phyloP scores from a whole-genome alignment of 2,888 invertebrate species.

The Carterocephalus palaemon region DNA sequence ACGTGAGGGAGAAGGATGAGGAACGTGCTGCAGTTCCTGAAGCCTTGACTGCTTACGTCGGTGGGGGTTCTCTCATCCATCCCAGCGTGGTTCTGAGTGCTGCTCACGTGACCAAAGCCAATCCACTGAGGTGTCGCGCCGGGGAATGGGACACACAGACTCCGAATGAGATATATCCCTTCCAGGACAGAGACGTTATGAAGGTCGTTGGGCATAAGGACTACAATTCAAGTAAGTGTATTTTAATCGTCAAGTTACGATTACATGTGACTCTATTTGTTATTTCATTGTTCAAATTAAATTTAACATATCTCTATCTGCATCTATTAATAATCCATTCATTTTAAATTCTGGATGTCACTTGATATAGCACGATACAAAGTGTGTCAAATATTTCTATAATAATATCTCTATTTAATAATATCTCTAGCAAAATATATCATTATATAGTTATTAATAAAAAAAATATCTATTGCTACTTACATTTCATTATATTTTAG shows the following conservation, averaged over 20 bases:
- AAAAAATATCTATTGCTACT: neutral
- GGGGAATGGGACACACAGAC: slow-evolving; percentile 92
- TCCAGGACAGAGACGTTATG: slow-evolving; percentile 83
- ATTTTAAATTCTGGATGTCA: too few relatives aligned
- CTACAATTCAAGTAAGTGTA: slow-evolving; percentile 49
- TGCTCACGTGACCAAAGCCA: slow-evolving; percentile 83
- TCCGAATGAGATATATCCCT: slow-evolving; percentile 81
- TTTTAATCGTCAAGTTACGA: too few relatives aligned
- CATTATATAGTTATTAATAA: neutral
- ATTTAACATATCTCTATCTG: too few relatives aligned
- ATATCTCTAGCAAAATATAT: neutral
- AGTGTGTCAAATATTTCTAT: too few relatives aligned
- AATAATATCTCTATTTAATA: too few relatives aligned
- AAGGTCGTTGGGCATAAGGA: slow-evolving; percentile 78
- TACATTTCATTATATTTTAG: slow-evolving; percentile 35
- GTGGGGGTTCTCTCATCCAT: slow-evolving; percentile 89
- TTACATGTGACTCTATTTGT: too few relatives aligned
- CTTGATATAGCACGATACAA: too few relatives aligned
- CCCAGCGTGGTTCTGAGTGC: slow-evolving; percentile 87
- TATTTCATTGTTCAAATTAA: too few relatives aligned
- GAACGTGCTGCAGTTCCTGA: too few relatives aligned
- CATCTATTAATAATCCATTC: too few relatives aligned
- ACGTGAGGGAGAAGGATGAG: too few relatives aligned
- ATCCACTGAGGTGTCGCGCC: slow-evolving; percentile 68
- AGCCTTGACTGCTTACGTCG: slow-evolving; percentile 45